phyloP scores from a whole-genome alignment of 2,113 vertebrate genomes.

The Mesembrinibis cayennensis region DNA sequence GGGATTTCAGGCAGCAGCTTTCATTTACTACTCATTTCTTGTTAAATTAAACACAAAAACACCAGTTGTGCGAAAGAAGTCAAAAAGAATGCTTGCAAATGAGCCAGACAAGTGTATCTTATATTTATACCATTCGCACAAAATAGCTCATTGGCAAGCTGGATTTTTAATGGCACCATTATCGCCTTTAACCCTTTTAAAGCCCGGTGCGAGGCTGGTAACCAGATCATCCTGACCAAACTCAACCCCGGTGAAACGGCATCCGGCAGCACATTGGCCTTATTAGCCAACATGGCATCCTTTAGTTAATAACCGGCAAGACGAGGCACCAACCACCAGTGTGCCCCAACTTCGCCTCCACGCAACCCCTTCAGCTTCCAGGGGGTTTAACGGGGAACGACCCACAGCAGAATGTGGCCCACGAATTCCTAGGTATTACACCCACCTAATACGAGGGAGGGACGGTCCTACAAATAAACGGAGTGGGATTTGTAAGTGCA shows the following conservation, averaged over 20 bases:
- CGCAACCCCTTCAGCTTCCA: accelerated
- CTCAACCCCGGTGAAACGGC: background rate
- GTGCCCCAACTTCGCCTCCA: accelerated
- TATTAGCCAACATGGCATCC: background rate
- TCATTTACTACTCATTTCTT: constrained; percentile 97
- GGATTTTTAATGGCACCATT: constrained; percentile 38
- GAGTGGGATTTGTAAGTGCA: background rate
- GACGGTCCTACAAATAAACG: background rate
- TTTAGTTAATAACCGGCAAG: background rate
- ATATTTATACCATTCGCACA: constrained; percentile 67
- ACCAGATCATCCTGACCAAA: background rate
- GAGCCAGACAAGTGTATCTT: constrained; percentile 73
- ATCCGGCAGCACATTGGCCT: background rate
- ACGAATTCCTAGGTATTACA: background rate
- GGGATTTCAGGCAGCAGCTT: constrained; percentile 91
- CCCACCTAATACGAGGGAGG: background rate
- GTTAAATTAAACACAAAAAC: constrained; percentile 98
- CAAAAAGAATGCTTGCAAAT: constrained; percentile 76
- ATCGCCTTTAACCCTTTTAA: constrained; percentile 29
- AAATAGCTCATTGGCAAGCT: constrained; percentile 64
- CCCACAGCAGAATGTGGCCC: background rate
- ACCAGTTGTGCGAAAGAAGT: constrained; percentile 86
- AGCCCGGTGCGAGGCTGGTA: background rate
- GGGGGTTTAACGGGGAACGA: background rate
- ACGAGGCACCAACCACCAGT: background rate